Base-by-base conservation (phyloP, 2,888 invertebrate species). In the Calameuta idolon region DNA sequence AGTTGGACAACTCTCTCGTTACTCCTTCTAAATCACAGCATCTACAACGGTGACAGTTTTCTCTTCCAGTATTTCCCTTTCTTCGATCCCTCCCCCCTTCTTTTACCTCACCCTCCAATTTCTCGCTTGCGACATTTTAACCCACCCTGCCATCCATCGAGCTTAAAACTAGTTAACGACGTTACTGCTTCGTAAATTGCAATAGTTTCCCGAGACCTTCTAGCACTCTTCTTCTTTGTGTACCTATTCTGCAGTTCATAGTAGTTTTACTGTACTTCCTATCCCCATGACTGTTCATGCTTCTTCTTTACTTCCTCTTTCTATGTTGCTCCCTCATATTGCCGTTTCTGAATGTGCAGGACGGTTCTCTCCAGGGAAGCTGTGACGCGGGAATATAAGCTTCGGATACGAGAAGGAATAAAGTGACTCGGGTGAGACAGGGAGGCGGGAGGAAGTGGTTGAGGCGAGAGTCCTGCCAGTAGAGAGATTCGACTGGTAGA, bases 111-210 rank as follows among this genome's bases (percentile, higher is more conserved):
- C 55, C 30, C 76, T 77, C 74, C 75, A 55, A 78, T 75, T 76
- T 73, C 69, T 55, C 71, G 33, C 34, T 9, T 23, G 74, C 33
- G 79, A 73, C 79, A 78, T 80, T 75, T 84, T 76, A 82, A 84
- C 85, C 82, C 55, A 1, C 83, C 79, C 81, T 80, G 82, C 85
- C 87, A 87, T 89, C 87, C 85, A 87, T 88, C 87, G 87, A 83
- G 89, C 89, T 90, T 89, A 89, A 89, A 89, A 89, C 87, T 86
- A 85, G 87, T 89, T 89, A 90, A 90, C 85, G 88, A 85, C 84
- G 81, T 81, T 81, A 81, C 82, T 80, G 84, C 86, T 86, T 86
- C 85, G 89, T 89, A 88, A 89, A 90, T 90, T 89, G 89, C 89
- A 81, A 87, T 87, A 79, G 82, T 82, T 55, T 9, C 23, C 23